phyloP scores from a whole-genome alignment of 2,113 vertebrate genomes.

The Lichenostomus cassidix region DNA sequence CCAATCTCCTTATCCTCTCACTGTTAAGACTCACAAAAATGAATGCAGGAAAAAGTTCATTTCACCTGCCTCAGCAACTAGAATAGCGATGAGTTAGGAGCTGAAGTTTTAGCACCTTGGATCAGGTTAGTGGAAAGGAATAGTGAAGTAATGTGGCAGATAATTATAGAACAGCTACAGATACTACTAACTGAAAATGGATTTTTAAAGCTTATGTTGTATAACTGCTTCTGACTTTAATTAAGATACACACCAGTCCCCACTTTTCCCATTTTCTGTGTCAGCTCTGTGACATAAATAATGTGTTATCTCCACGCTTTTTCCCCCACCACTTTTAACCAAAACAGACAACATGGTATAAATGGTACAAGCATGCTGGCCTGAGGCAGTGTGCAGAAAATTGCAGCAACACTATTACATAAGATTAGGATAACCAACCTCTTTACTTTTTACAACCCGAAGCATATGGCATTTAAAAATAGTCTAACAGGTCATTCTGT shows the following conservation, averaged over 20 bases:
- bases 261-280: not conserved
- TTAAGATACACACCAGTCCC: not conserved
- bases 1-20: not conserved
- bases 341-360: not conserved
- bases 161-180: not conserved
- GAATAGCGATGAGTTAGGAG: not conserved
- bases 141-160: not conserved
- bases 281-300: not conserved
- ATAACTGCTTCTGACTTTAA: not conserved
- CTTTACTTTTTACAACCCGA: not conserved
- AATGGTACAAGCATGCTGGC: not conserved
- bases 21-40: not conserved
- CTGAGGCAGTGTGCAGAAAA: not conserved
- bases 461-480: constrained; percentile 10
- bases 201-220: not conserved
- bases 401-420: not conserved
- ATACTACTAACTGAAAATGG: not conserved
- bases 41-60: not conserved
- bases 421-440: constrained; percentile 2
- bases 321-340: not conserved
- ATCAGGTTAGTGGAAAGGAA: not conserved
- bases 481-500: not conserved
- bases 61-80: not conserved
- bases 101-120: not conserved
- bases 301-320: not conserved